These are phyloP conservation scores for Cremastinae sp. DNA, from an alignment of 2,888 invertebrate genomes.

Conservation along the genomic window DNA sequence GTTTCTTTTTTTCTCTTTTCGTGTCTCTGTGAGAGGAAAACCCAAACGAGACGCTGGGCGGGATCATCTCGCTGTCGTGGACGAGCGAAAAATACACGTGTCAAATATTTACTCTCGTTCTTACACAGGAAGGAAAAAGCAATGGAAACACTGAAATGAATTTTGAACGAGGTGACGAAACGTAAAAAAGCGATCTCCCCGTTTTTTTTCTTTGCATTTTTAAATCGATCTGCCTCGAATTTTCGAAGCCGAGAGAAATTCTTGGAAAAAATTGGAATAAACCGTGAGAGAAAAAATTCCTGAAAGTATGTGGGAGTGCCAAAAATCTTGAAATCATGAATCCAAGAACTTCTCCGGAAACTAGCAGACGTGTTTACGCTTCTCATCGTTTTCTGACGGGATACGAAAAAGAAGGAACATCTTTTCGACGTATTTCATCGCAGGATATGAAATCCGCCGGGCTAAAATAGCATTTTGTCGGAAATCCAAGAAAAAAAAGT, in stretches of 20 bases:
- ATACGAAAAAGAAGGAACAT: neutral
- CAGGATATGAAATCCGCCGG: neutral
- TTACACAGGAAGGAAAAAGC: slow-evolving; percentile 38
- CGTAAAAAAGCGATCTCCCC: slow-evolving; percentile 24
- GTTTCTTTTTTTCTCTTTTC: slow-evolving; percentile 24
- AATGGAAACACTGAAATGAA: slow-evolving; percentile 14
- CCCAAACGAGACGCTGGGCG: slow-evolving; percentile 23
- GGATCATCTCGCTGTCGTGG: neutral
- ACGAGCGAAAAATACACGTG: slow-evolving; percentile 26
- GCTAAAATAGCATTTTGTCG: slow-evolving; percentile 3
- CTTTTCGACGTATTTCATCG: neutral
- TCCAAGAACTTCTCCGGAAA: neutral
- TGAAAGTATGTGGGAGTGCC: slow-evolving; percentile 8
- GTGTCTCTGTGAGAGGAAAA: slow-evolving; percentile 9
- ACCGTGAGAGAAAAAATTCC: slow-evolving; percentile 7
- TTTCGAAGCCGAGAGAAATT: slow-evolving; percentile 7
- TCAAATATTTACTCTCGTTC: slow-evolving; percentile 53
- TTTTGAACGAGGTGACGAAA: neutral
- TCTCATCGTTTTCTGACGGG: neutral
- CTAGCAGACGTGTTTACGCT: neutral
- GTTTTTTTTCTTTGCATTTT: slow-evolving; percentile 31
- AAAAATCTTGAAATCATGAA: neutral
- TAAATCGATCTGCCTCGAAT: neutral
- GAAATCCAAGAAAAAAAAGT: neutral
- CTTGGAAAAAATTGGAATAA: slow-evolving; percentile 13